Evolutionary conservation across 1,140 invertebrate species (phyloP).

Genomic region (Halyomorpha halys): DNA sequence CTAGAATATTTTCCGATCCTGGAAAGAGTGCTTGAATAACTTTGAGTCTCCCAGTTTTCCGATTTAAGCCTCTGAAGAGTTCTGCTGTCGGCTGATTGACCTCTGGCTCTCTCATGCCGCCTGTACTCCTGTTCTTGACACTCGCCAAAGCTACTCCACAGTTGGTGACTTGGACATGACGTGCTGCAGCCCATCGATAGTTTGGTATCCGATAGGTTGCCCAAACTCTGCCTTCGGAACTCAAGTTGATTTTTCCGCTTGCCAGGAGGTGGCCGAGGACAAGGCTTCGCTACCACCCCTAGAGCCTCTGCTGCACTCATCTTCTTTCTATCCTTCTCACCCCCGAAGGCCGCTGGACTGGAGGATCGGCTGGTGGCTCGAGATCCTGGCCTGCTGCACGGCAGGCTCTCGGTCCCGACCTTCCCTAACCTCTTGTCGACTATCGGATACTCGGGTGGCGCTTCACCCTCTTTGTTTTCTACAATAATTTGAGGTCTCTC

Average conservation of each 20-base stretch:
- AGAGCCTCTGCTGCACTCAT: slow-evolving; percentile 33
- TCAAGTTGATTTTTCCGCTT: slow-evolving; percentile 27
- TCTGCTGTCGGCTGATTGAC: slow-evolving; percentile 30
- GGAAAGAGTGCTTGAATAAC: slow-evolving; percentile 27
- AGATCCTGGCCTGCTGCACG: slow-evolving; percentile 29
- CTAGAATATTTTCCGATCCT: slow-evolving; percentile 27
- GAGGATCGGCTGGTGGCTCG: slow-evolving; percentile 29
- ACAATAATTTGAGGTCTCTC: slow-evolving; percentile 19
- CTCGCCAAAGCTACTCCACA: slow-evolving; percentile 30
- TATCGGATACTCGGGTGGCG: not conserved
- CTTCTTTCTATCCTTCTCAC: slow-evolving; percentile 23
- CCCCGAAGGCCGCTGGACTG: slow-evolving; percentile 28
- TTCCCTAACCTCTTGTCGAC: slow-evolving; percentile 19
- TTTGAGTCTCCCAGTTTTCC: slow-evolving; percentile 26
- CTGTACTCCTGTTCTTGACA: slow-evolving; percentile 26
- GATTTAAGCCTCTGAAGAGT: slow-evolving; percentile 25
- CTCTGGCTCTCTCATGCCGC: slow-evolving; percentile 25
- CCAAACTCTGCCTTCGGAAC: slow-evolving; percentile 31
- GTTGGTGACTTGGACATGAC: slow-evolving; percentile 20
- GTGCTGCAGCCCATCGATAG: slow-evolving; percentile 30
- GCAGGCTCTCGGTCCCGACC: slow-evolving; percentile 29
- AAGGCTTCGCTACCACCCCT: slow-evolving; percentile 33
- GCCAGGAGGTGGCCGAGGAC: slow-evolving; percentile 29
- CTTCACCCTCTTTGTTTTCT: slow-evolving; percentile 15
- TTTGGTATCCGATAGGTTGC: slow-evolving; percentile 32